A percentile compares a stretch with the other conserved stretches of the same genome.
Conservation (phyloP, 2,113 vertebrate species). For the Myanophis thanlyinensis region DNA sequence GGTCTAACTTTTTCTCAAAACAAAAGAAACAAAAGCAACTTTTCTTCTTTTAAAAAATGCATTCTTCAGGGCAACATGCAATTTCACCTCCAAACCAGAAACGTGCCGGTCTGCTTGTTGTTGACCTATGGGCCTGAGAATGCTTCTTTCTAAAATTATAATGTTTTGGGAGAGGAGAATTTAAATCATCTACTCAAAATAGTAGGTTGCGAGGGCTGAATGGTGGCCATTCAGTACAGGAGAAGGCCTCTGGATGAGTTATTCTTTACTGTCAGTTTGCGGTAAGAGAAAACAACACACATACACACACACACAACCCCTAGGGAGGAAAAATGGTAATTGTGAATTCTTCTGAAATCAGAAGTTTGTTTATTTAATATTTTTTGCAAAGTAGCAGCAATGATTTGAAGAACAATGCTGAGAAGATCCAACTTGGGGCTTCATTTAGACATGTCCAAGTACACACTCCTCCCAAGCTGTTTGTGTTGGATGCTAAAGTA, state of each 20-base stretch:
- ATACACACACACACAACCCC: not conserved
- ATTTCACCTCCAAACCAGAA: not conserved
- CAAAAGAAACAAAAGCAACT: not conserved
- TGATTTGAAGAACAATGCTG: slow-evolving; percentile 37
- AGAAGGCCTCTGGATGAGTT: not conserved
- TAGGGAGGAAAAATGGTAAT: not conserved
- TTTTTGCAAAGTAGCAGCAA: slow-evolving; percentile 31
- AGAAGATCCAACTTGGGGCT: slow-evolving; percentile 62
- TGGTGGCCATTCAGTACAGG: slow-evolving; percentile 36
- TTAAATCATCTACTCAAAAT: not conserved
- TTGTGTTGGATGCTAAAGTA: slow-evolving; percentile 58
- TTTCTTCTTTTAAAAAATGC: not conserved
- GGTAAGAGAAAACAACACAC: not conserved
- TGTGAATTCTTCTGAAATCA: slow-evolving; percentile 51
- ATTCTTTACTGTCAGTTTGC: slow-evolving; percentile 23
- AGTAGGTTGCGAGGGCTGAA: not conserved
- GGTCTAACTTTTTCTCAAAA: not conserved
- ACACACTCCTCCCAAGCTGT: slow-evolving; percentile 59
- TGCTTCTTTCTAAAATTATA: not conserved
- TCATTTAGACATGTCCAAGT: slow-evolving; percentile 57
- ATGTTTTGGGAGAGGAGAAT: not conserved
- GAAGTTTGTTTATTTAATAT: slow-evolving; percentile 64
- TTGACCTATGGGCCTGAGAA: not conserved
- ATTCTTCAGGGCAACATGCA: not conserved
- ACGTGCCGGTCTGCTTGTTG: not conserved